These are phyloP conservation scores for Leucozona laternaria DNA, from an alignment of 2,888 invertebrate genomes.

Conservation along the genomic window DNA sequence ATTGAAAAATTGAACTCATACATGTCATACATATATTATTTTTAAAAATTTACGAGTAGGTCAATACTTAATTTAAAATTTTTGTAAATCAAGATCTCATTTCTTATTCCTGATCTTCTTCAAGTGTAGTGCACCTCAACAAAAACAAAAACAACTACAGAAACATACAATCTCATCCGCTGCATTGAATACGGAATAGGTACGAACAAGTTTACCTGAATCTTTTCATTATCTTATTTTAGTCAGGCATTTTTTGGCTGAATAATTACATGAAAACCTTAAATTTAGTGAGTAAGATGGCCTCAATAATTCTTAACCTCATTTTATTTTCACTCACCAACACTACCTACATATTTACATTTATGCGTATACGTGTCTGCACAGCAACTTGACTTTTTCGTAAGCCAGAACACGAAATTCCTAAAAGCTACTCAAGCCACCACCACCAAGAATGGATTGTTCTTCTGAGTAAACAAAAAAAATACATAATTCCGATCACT, in stretches of 20 bases:
- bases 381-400: conserved; percentile 39
- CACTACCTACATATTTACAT: neutral
- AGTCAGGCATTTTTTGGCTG: conserved; percentile 22
- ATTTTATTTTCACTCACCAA: conserved; percentile 32
- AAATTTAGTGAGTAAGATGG: conserved; percentile 51
- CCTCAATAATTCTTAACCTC: conserved; percentile 65
- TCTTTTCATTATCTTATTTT: conserved; percentile 55
- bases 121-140: neutral
- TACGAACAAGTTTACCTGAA: conserved; percentile 2
- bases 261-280: conserved; percentile 21
- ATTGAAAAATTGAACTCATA: no score
- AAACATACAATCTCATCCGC: neutral
- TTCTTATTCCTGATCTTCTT: neutral
- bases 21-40: no score
- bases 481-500: conserved; percentile 48
- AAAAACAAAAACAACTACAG: neutral
- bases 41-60: neutral
- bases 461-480: conserved; percentile 30
- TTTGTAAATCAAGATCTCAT: neutral
- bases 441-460: conserved; percentile 27
- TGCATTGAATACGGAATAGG: neutral
- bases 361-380: conserved; percentile 65
- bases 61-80: neutral
- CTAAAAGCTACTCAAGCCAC: conserved; percentile 40
- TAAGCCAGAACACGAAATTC: conserved; percentile 58